These are phyloP conservation scores for Oryzias javanicus DNA, from an alignment of 2,113 vertebrate genomes.

Conservation along the genomic window DNA sequence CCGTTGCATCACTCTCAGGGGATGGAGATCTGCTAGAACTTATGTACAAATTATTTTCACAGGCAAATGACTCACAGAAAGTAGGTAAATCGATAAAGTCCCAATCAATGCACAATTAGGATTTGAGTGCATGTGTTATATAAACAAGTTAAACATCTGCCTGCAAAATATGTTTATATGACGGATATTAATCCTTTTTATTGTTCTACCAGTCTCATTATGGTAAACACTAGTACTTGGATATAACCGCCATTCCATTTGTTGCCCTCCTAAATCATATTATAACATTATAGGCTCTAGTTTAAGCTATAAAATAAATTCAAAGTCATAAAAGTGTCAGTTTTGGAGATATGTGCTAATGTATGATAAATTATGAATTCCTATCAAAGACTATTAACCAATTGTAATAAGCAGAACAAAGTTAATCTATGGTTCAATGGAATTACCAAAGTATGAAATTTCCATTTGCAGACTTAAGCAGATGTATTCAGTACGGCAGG, in stretches of 20 bases:
- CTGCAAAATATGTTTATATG: conserved; percentile 5
- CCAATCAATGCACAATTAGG: conserved; percentile 25
- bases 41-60: conserved; percentile 48
- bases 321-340: conserved; percentile 37
- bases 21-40: conserved; percentile 50
- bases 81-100: conserved; percentile 20
- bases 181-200: too few relatives aligned
- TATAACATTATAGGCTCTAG: too few relatives aligned
- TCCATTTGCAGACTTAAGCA: conserved; percentile 17
- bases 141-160: conserved; percentile 19
- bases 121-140: conserved; percentile 30
- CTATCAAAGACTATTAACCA: conserved; percentile 34
- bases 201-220: too few relatives aligned
- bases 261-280: too few relatives aligned
- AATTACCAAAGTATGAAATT: too few relatives aligned
- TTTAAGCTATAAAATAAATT: too few relatives aligned
- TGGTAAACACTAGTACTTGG: too few relatives aligned
- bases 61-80: conserved; percentile 37
- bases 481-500: too few relatives aligned
- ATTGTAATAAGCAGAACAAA: conserved; percentile 29
- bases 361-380: conserved; percentile 56
- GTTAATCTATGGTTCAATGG: too few relatives aligned
- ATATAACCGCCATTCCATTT: too few relatives aligned
- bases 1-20: conserved; percentile 52
- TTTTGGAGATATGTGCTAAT: conserved; percentile 51